Conservation (phyloP, 2,113 vertebrate genomes). For the Natator depressus region DNA sequence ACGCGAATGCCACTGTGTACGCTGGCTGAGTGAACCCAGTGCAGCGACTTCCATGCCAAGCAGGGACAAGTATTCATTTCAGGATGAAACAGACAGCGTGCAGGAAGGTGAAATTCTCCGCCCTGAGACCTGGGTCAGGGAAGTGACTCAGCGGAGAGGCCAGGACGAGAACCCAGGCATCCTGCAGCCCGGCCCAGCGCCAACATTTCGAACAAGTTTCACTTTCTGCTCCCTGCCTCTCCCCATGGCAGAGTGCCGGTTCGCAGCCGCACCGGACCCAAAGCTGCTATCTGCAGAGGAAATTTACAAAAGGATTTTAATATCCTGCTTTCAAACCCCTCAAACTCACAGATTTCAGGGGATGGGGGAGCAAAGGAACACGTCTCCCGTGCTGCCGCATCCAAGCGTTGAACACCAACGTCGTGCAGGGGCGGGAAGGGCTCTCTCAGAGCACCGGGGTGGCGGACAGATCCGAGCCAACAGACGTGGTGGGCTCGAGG, state of each 20-base stretch:
- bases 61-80: too few relatives aligned
- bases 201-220: neutral
- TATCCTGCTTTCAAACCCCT: neutral
- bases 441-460: neutral
- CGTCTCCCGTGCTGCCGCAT: neutral
- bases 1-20: fast-evolving
- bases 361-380: neutral
- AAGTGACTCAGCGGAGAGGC: neutral
- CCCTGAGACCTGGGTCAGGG: neutral
- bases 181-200: neutral
- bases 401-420: neutral
- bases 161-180: neutral
- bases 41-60: too few relatives aligned
- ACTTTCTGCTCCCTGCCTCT: neutral
- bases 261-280: neutral
- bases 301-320: too few relatives aligned
- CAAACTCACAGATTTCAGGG: too few relatives aligned
- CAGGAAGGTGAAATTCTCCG: neutral
- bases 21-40: neutral
- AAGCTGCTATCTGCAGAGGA: neutral
- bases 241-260: neutral
- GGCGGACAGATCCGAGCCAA: too few relatives aligned
- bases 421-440: too few relatives aligned
- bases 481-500: neutral
- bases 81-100: too few relatives aligned